A percentile compares a stretch with the other conserved stretches of the same genome.
Evolutionary conservation across 2,113 vertebrate genomes (phyloP).

Genomic region (Misgurnus mizolepis): DNA sequence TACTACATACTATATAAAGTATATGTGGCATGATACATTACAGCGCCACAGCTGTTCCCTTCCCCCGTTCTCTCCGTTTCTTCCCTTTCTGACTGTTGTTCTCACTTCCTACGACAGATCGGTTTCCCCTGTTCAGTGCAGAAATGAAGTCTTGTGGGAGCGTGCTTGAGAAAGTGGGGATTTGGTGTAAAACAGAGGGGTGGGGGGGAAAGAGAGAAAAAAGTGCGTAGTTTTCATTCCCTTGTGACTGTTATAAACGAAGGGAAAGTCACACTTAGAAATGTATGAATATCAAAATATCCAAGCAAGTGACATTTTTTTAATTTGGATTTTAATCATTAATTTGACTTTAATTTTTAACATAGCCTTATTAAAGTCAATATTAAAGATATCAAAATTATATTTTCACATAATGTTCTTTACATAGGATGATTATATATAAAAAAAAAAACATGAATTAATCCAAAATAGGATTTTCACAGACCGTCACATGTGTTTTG

Average conservation of each 20-base stretch:
- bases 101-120: slow-evolving; percentile 18
- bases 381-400: too few species aligned
- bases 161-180: slow-evolving; percentile 21
- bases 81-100: background rate
- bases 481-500: too few species aligned
- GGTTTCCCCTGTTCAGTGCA: slow-evolving; percentile 32
- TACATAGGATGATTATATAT: too few species aligned
- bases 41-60: background rate
- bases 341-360: too few species aligned
- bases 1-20: background rate
- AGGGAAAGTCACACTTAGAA: too few species aligned
- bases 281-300: too few species aligned
- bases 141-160: slow-evolving; percentile 38
- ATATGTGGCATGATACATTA: slow-evolving; percentile 20
- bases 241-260: slow-evolving; percentile 26
- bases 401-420: too few species aligned
- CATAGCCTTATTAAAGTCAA: too few species aligned
- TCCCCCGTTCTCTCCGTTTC: background rate
- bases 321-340: too few species aligned
- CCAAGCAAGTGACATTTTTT: too few species aligned
- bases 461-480: too few species aligned
- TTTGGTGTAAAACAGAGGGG: slow-evolving; percentile 2
- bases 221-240: background rate
- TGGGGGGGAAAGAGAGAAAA: background rate
- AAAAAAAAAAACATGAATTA: too few species aligned